These are phyloP conservation scores for Trichogramma evanescens DNA, from an alignment of 2,888 invertebrate genomes.

Conservation along the genomic window DNA sequence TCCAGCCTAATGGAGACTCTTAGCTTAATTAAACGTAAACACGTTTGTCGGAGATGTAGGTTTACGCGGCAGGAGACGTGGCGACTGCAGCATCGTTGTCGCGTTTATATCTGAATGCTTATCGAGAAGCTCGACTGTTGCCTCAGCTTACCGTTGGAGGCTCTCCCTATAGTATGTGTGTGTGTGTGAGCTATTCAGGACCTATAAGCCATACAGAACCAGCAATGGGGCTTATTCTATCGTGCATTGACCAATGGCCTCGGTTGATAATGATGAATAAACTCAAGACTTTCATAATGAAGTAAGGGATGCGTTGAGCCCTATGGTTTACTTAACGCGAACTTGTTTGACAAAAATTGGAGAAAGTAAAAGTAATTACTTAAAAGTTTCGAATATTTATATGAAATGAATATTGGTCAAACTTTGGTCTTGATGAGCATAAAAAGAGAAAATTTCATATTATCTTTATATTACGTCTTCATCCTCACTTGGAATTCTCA, in stretches of 20 bases:
- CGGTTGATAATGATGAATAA: constrained; percentile 21
- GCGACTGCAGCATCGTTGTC: constrained; percentile 28
- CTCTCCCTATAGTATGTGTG: neutral
- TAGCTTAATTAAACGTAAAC: constrained; percentile 48
- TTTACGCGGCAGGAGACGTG: too few species aligned
- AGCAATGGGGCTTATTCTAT: constrained; percentile 8
- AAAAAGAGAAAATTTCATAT: too few species aligned
- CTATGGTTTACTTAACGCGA: too few species aligned
- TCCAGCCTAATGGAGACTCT: constrained; percentile 48
- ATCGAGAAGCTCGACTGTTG: constrained; percentile 42
- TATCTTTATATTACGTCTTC: too few species aligned
- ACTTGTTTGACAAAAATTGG: too few species aligned
- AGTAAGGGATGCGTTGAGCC: neutral
- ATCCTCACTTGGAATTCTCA: too few species aligned
- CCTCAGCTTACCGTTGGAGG: constrained; percentile 32
- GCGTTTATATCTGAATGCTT: constrained; percentile 45
- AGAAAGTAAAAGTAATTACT: too few species aligned
- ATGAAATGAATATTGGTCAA: too few species aligned
- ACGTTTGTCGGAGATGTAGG: constrained; percentile 33
- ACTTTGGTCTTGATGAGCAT: too few species aligned
- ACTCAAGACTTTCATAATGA: neutral
- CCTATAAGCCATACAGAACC: neutral
- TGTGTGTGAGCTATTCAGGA: neutral
- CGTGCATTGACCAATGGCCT: constrained; percentile 1
- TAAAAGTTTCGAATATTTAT: too few species aligned